Evolutionary conservation across 2,797 vertebrate species (phyloP), one percentile per base, ranked within the genome.

Genomic region (Chiroxiphia lanceolata): DNA sequence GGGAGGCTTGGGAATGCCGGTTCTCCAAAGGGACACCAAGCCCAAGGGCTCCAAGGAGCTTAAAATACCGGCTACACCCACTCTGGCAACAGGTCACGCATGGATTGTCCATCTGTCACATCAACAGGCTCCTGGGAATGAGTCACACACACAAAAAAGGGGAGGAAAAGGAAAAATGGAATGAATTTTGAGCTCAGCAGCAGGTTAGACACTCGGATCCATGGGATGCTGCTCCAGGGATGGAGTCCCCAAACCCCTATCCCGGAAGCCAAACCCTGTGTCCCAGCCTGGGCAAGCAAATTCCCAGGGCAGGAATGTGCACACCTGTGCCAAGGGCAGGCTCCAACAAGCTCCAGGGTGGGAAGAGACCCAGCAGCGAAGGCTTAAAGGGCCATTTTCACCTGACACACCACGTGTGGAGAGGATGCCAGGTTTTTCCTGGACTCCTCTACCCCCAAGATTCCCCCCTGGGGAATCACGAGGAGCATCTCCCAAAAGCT

Each of bases 21-120:
- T 5, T 25, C 56, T 60, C 50, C 27, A 15, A 25, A 78, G 70
- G 60, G 48, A 63, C 79, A 67, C 9, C 33, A 18, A 27, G 2
- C 38, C 38, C 71, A 34, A 6, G 36, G 40, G 44, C 72, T 72
- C 38, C 75, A 47, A 2, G 7, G 8, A 22, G 72, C 31, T 40
- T 21, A 3, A 44, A 53, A 60, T 18, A 15, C 4, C 1, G 0
- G 29, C 29, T 19, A 4, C 42, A 19, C 23, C 36, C 1, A 0
- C 50, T 34, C 12, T 3, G 59, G 63, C 48, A 67, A 33, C 33
- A 38, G 71, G 48, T 59, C 68, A 38, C 5, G 0, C 25, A 1
- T 0, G 3, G 29, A 63, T 22, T 10, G n/a, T 8, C 75, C 44
- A 44, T 3, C 71, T 53, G 3, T 9, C 22, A 3, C 71, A 59